A percentile compares a stretch with the other conserved stretches of the same genome.
phyloP scores from a whole-genome alignment of 2,797 vertebrate genomes.

The Sebastes umbrosus region DNA sequence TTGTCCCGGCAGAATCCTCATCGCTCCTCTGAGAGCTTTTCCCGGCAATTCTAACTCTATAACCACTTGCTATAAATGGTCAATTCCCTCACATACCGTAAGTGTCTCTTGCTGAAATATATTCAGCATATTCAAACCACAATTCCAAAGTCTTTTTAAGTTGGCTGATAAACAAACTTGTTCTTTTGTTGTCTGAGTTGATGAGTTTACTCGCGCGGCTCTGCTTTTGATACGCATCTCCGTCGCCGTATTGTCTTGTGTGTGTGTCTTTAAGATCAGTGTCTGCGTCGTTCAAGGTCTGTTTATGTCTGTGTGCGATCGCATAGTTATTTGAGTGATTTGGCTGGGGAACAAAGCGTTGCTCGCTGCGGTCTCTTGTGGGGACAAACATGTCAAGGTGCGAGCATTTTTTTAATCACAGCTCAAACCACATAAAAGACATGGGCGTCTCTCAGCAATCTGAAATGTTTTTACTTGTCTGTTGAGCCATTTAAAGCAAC shows the following conservation, averaged over 20 bases:
- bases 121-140: not conserved
- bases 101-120: not conserved
- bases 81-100: not conserved
- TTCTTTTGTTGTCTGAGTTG: constrained; percentile 14
- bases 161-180: not conserved
- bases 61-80: not conserved
- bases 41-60: not conserved
- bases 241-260: not conserved
- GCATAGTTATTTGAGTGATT: constrained; percentile 52
- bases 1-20: not conserved
- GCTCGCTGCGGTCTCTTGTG: constrained; percentile 14
- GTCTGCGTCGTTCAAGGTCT: constrained; percentile 21
- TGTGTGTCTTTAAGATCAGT: constrained; percentile 35
- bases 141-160: not conserved
- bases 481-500: constrained; percentile 8
- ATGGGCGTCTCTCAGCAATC: not conserved
- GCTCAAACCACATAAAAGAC: constrained; percentile 42
- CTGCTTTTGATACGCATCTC: constrained; percentile 12
- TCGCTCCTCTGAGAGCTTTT: not conserved
- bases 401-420: constrained; percentile 35
- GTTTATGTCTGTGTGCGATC: constrained; percentile 43
- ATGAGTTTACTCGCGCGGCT: not conserved
- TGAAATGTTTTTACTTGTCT: constrained; percentile 31
- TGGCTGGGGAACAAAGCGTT: constrained; percentile 58
- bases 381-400: constrained; percentile 49